Conservation (phyloP, 2,888 invertebrate genomes). For the Drosophila mayaguana region DNA sequence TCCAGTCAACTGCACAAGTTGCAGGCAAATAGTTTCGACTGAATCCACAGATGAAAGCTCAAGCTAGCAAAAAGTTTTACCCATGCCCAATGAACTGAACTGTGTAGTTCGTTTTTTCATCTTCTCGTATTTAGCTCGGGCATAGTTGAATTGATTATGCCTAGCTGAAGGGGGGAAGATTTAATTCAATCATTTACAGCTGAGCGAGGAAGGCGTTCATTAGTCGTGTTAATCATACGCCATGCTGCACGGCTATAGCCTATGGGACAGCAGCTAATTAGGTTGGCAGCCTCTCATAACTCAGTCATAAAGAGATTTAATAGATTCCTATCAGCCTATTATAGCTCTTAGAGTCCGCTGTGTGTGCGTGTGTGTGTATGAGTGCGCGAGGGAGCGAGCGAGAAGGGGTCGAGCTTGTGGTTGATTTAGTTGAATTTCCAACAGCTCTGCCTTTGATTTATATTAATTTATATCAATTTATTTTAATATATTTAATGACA, state of each 20-base stretch:
- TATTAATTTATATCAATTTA: constrained; percentile 42
- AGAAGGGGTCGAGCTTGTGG: constrained; percentile 20
- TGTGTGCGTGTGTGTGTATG: background rate
- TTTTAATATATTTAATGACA: background rate
- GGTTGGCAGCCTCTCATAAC: constrained; percentile 29
- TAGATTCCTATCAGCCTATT: constrained; percentile 31
- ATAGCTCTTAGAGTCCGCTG: background rate
- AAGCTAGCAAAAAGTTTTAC: constrained; percentile 44
- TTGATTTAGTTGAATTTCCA: constrained; percentile 31
- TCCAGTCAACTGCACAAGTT: constrained; percentile 53
- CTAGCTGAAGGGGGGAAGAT: constrained; percentile 33
- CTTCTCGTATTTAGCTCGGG: constrained; percentile 1
- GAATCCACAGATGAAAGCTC: constrained; percentile 23
- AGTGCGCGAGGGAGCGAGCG: background rate
- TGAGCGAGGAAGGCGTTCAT: constrained; percentile 62
- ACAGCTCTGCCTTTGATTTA: constrained; percentile 48
- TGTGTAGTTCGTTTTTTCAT: background rate
- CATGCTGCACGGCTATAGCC: constrained; percentile 56
- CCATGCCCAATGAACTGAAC: constrained; percentile 39
- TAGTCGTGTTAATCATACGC: constrained; percentile 80
- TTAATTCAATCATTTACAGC: constrained; percentile 76
- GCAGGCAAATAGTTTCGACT: constrained; percentile 39
- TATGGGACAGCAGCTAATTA: constrained; percentile 48
- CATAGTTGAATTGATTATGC: constrained; percentile 61
- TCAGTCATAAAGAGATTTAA: constrained; percentile 38